Base-by-base conservation (phyloP, 2,113 vertebrate genomes). In the Eulemur macaco region DNA sequence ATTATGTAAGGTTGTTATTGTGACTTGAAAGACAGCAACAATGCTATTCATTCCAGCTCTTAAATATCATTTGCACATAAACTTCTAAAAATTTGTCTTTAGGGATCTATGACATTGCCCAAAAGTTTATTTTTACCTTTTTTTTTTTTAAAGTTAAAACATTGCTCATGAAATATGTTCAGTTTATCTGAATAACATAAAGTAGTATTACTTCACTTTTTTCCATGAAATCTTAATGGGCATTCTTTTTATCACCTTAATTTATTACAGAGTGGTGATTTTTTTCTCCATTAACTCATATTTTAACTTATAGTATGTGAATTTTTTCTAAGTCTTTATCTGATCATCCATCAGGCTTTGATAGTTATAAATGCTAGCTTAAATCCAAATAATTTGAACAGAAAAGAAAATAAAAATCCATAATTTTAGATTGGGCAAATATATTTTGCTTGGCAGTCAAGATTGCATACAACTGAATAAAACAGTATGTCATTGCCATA, bases 321-420 rank as follows among this genome's bases (percentile, higher is more conserved):
- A 25, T 74, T 95, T 76, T 91, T 56, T 85, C 45, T 91, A 89
- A 73, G 34, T 76, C 89, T 83, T 94, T 96, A 37, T 71, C 89
- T 77, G 56, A 73, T 95, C 83, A 89, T 88, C 37, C 89, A 68
- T 20, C 91, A 63, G 45, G 52, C 42, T 94, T 84, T 93, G 60
- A 97, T 96, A 97, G 90, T 85, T 97, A 91, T 92, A 96, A 98
- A 96, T 73, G 2, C 92, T 95, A 97, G 95, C 58, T 45, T 85
- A 97, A 96, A 97, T 73, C 52, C 91, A 97, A 98, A 97, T 52
- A 86, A 96, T 86, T 73, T 54, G 21, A 96, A 80, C 27, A 84
- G 96, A 93, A 97, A 96, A 97, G 85, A 87, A 98, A 98, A 98
- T 92, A 74, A 94, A 96, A 97, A 96, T 92, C 95, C 39, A 83